phyloP scores from a whole-genome alignment of 2,888 invertebrate species.

The Drosophila merina region DNA sequence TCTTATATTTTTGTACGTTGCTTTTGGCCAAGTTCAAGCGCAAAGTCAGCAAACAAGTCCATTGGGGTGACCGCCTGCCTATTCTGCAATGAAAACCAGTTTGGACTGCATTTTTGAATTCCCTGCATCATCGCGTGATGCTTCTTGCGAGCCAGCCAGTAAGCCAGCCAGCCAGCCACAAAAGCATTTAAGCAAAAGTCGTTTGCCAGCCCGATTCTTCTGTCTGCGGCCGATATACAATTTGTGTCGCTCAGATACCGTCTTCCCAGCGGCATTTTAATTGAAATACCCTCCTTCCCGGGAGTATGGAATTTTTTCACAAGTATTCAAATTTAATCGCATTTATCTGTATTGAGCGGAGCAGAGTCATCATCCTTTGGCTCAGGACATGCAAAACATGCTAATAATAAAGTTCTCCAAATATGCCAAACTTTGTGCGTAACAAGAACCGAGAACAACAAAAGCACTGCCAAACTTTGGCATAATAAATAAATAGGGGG shows the following conservation, averaged over 20 bases:
- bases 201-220: constrained; percentile 8
- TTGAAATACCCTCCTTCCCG: constrained; percentile 57
- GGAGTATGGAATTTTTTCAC: constrained; percentile 9
- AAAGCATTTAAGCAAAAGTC: constrained; percentile 67
- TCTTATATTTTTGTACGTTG: constrained; percentile 8
- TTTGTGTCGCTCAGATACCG: constrained; percentile 36
- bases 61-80: constrained; percentile 21
- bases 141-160: constrained; percentile 48
- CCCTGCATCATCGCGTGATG: constrained; percentile 15
- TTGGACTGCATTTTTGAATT: constrained; percentile 48
- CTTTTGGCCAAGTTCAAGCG: constrained; percentile 71
- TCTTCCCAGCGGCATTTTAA: constrained; percentile 57
- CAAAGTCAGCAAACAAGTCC: constrained; percentile 52
- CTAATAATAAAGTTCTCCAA: constrained; percentile 81
- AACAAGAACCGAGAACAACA: constrained; percentile 26
- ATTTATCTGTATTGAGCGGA: constrained; percentile 22
- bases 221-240: constrained; percentile 53
- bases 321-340: constrained; percentile 70
- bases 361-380: constrained; percentile 12
- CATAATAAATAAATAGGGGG: constrained; percentile 73
- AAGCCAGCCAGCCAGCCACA: constrained; percentile 66
- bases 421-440: constrained; percentile 78
- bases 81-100: constrained; percentile 60
- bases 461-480: constrained; percentile 57
- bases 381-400: constrained; percentile 28